A percentile compares a stretch with the other conserved stretches of the same genome.
These are phyloP conservation scores for Neostethus bicornis DNA, from an alignment of 2,797 vertebrate species.

Conservation along the genomic window DNA sequence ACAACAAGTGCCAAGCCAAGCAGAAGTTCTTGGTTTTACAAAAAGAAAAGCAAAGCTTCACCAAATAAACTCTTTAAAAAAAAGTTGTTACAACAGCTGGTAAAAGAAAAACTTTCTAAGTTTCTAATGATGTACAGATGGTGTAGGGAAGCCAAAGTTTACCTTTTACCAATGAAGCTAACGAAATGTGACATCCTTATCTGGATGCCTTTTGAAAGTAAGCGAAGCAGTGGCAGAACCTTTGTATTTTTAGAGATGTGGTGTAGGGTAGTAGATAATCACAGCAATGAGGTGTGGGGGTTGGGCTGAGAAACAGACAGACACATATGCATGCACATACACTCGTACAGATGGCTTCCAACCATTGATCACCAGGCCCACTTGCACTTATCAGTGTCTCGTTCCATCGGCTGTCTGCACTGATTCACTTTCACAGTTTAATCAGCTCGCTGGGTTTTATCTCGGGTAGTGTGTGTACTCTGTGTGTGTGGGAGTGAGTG, in stretches of 20 bases:
- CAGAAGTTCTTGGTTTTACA: not conserved
- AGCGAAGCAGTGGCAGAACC: not conserved
- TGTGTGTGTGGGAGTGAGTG: constrained; percentile 10
- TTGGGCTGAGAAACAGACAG: constrained; percentile 23
- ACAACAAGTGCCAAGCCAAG: not conserved
- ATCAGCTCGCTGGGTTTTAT: constrained; percentile 41
- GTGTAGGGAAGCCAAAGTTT: no score
- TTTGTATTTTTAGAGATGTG: not conserved
- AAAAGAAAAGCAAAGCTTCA: not conserved
- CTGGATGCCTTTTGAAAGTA: not conserved
- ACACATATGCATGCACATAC: constrained; percentile 37
- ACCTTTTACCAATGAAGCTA: not conserved
- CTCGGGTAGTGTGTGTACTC: constrained; percentile 13
- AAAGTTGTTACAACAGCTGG: not conserved
- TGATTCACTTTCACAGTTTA: constrained; percentile 54
- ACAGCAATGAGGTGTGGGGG: not conserved
- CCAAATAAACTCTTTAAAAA: not conserved
- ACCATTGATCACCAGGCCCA: constrained; percentile 40
- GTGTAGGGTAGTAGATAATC: constrained; percentile 5
- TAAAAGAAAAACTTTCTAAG: no score
- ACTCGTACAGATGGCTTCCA: constrained; percentile 31
- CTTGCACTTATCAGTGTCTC: constrained; percentile 42
- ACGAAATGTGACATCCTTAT: not conserved
- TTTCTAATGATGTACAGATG: not conserved
- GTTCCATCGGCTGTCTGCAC: constrained; percentile 35